A percentile compares a stretch with the other conserved stretches of the same genome.
These are phyloP conservation scores for Sisyra terminalis DNA, from an alignment of 2,888 invertebrate species.

Conservation along the genomic window DNA sequence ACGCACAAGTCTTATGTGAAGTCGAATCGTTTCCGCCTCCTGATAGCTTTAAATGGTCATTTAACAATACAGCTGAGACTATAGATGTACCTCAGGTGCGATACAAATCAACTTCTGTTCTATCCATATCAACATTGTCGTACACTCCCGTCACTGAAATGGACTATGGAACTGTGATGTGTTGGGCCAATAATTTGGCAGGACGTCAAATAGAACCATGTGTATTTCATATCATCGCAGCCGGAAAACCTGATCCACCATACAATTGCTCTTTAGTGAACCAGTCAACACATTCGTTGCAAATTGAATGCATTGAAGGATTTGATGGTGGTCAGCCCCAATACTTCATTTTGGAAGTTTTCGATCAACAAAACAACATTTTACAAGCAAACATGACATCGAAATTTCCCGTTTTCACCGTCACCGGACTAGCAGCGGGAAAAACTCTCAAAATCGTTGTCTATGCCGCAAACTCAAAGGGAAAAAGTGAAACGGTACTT, in stretches of 20 bases:
- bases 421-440: constrained; percentile 62
- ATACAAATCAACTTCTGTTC: constrained; percentile 34
- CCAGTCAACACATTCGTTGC: constrained; percentile 60
- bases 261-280: constrained; percentile 61
- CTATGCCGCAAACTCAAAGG: constrained; percentile 70
- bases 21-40: constrained; percentile 75
- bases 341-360: constrained; percentile 55
- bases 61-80: constrained; percentile 76
- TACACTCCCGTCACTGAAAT: constrained; percentile 60
- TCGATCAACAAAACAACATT: constrained; percentile 44
- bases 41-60: constrained; percentile 71
- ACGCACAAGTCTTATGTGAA: constrained; percentile 62
- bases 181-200: constrained; percentile 55
- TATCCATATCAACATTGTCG: constrained; percentile 46
- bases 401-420: constrained; percentile 54
- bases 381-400: constrained; percentile 53
- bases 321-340: constrained; percentile 69
- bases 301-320: constrained; percentile 52
- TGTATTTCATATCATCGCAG: constrained; percentile 55
- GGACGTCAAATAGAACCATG: constrained; percentile 60
- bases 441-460: constrained; percentile 61
- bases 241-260: constrained; percentile 62
- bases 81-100: constrained; percentile 52
- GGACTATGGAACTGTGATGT: constrained; percentile 61
- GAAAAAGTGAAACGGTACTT: constrained; percentile 54